Evolutionary conservation across 2,113 vertebrate genomes (phyloP).

Genomic region (Cyanocitta stelleri): DNA sequence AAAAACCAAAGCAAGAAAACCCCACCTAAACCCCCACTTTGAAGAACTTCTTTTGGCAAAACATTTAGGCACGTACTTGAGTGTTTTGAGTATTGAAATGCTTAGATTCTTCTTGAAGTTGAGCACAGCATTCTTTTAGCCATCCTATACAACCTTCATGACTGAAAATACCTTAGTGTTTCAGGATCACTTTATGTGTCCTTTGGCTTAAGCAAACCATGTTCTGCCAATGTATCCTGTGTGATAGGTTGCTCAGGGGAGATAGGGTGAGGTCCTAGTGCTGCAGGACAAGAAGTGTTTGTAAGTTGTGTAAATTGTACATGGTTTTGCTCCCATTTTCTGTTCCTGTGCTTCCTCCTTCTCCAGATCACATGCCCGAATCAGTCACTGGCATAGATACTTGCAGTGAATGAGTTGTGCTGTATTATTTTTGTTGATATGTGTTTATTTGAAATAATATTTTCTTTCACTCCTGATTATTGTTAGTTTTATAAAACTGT

Average conservation of each 20-base stretch:
- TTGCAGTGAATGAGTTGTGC: not conserved
- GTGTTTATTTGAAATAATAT: not conserved
- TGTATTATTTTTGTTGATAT: not conserved
- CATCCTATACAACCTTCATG: not conserved
- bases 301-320: not conserved
- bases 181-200: not conserved
- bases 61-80: not conserved
- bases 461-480: not conserved
- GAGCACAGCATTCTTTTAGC: not conserved
- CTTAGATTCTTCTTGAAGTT: not conserved
- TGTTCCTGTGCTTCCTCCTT: not conserved
- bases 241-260: not conserved
- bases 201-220: not conserved
- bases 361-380: fast-evolving
- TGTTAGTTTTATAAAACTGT: not conserved
- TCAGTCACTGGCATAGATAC: not conserved
- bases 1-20: not conserved
- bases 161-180: not conserved
- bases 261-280: not conserved
- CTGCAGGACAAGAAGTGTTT: not conserved
- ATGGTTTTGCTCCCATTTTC: not conserved
- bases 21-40: not conserved
- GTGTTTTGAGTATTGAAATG: not conserved
- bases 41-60: not conserved
- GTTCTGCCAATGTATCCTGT: not conserved